Evolutionary conservation across 1,140 invertebrate species (phyloP), one percentile per base, ranked within the genome.

Genomic region (Drosophila orena): DNA sequence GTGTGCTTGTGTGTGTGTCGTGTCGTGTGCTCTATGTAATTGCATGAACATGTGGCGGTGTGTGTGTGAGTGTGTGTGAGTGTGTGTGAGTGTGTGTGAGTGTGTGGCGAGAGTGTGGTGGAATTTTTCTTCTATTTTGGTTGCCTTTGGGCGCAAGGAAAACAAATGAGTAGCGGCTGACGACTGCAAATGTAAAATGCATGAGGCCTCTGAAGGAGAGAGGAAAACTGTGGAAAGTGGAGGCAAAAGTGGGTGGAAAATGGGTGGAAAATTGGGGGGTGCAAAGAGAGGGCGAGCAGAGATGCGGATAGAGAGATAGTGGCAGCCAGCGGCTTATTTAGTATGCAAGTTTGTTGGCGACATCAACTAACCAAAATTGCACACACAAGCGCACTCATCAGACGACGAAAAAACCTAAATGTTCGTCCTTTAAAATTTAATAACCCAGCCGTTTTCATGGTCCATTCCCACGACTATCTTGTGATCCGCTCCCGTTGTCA

Each of bases 141-240:
- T 22, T 64, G 81, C 77, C 81, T 88, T 60, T 79, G 84, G 84
- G 76, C 76, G 64, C 77, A 84, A 81, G 65, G 68, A 84, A 88
- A 79, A 89, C 84, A 89, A 89, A 89, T 89, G 84, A 90, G 84
- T 89, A 78, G 80, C 84, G 68, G 65, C 76, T 89, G 83, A 68
- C 77, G 75, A 77, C 71, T 79, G 62, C 75, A 79, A 79, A 88
- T 79, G 83, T 77, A 81, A 86, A 70, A 83, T 88, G 84, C 76
- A 88, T 77, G 75, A 78, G 64, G 50, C 55, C 40, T 47, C 61
- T 17, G 38, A 43, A 34, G 0, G 20, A 11, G 14, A 20, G 54
- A 44, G n/a, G 64, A n/a, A 6, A 40, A 40, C 11, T 40, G 17
- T 15, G 11, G 2, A 42, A 22, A 5, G 20, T 30, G 1, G 34